phyloP scores from a whole-genome alignment of 2,888 invertebrate genomes.

The Notocelia uddmanniana region DNA sequence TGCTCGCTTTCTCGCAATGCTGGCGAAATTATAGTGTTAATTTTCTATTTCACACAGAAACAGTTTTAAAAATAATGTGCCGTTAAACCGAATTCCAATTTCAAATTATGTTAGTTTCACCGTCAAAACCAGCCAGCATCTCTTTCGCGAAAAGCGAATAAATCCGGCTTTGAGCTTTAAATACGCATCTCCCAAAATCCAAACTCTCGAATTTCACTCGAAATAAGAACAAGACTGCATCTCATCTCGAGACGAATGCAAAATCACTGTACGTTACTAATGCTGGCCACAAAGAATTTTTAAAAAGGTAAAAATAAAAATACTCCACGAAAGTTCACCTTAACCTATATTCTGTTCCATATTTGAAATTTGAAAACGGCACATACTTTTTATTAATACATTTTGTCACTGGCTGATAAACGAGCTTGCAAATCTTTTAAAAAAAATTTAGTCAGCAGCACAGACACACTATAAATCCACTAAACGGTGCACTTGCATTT shows the following conservation, averaged over 20 bases:
- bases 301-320: conserved; percentile 44
- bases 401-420: conserved; percentile 11
- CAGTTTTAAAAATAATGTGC: not conserved
- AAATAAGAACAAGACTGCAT: too few relatives aligned
- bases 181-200: conserved; percentile 21
- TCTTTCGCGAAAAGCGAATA: conserved; percentile 29
- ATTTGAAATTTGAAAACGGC: conserved; percentile 37
- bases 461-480: not conserved
- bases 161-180: conserved; percentile 31
- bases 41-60: not conserved
- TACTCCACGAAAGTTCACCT: conserved; percentile 49
- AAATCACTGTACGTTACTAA: conserved; percentile 32
- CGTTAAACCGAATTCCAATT: not conserved
- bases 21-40: not conserved
- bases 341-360: conserved; percentile 50
- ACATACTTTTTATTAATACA: not conserved
- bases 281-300: conserved; percentile 12
- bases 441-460: not conserved
- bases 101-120: not conserved
- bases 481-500: not conserved
- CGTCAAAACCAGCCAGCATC: conserved; percentile 23
- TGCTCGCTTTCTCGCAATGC: not conserved
- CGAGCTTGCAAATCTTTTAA: not conserved
- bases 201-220: conserved; percentile 26
- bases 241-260: too few relatives aligned